These are phyloP conservation scores for Sigmodon hispidus DNA, from an alignment of 2,113 vertebrate genomes.

Conservation along the genomic window DNA sequence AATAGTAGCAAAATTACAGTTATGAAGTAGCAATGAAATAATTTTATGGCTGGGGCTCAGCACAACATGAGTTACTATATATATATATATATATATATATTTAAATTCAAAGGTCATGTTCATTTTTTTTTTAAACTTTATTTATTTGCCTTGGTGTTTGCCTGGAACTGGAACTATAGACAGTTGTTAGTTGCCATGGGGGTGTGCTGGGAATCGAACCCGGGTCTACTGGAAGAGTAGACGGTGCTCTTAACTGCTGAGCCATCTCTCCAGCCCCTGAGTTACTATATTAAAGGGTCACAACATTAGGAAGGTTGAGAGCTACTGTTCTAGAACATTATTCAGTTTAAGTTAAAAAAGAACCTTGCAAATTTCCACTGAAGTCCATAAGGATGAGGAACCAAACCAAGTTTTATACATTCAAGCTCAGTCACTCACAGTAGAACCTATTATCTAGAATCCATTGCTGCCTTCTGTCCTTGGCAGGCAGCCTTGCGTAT, in stretches of 20 bases:
- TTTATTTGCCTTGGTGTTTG: too few relatives aligned
- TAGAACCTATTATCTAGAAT: background rate
- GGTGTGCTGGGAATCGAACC: too few relatives aligned
- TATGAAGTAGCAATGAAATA: background rate
- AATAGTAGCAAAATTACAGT: background rate
- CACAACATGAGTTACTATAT: too few relatives aligned
- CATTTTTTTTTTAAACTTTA: too few relatives aligned
- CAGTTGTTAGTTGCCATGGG: too few relatives aligned
- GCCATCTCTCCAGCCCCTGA: too few relatives aligned
- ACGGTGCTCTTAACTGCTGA: too few relatives aligned
- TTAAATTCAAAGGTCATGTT: too few relatives aligned
- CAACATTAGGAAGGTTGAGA: background rate
- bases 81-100: too few relatives aligned
- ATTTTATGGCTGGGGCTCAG: background rate
- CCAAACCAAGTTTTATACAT: background rate
- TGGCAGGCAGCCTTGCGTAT: background rate
- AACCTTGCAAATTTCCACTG: background rate
- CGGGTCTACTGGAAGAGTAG: too few relatives aligned
- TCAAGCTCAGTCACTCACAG: background rate
- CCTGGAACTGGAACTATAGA: too few relatives aligned
- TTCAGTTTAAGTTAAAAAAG: constrained; percentile 34
- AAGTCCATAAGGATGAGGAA: background rate
- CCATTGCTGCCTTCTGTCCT: background rate
- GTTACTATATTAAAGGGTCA: background rate
- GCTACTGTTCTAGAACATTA: background rate